Conservation (phyloP, 1,140 invertebrate genomes). For the Drosophila prosaltans region DNA sequence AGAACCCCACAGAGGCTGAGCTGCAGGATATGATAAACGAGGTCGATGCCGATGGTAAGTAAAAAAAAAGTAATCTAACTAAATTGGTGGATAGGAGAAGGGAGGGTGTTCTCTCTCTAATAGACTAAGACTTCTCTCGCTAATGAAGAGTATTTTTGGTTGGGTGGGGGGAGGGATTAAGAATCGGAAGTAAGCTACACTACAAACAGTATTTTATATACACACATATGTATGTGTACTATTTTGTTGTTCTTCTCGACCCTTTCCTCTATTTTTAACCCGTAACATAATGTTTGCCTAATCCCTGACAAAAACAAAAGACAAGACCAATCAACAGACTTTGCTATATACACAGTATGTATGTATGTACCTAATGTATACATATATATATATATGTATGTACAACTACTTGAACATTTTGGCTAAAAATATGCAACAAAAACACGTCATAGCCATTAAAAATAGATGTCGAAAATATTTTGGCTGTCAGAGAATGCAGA, state of each 20-base stretch:
- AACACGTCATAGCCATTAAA: constrained; percentile 77
- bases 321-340: constrained; percentile 12
- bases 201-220: background rate
- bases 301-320: constrained; percentile 13
- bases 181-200: background rate
- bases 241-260: background rate
- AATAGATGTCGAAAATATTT: constrained; percentile 74
- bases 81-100: background rate
- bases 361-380: background rate
- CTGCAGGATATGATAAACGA: constrained; percentile 99
- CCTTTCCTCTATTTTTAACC: constrained; percentile 7
- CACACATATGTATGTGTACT: too few relatives aligned
- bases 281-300: constrained; percentile 8
- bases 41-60: constrained; percentile 98
- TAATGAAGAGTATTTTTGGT: too few relatives aligned
- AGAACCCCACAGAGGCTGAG: constrained; percentile 99
- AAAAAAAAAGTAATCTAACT: too few relatives aligned
- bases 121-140: too few relatives aligned
- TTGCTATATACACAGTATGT: background rate
- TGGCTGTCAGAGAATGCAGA: constrained; percentile 42
- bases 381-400: background rate
- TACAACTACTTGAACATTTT: constrained; percentile 21
- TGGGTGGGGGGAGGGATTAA: background rate
- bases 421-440: constrained; percentile 79
- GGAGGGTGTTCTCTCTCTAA: too few relatives aligned